A percentile compares a stretch with the other conserved stretches of the same genome.
Conservation (phyloP, 64 coral and sea anemone genomes). For the Montipora cactus region DNA sequence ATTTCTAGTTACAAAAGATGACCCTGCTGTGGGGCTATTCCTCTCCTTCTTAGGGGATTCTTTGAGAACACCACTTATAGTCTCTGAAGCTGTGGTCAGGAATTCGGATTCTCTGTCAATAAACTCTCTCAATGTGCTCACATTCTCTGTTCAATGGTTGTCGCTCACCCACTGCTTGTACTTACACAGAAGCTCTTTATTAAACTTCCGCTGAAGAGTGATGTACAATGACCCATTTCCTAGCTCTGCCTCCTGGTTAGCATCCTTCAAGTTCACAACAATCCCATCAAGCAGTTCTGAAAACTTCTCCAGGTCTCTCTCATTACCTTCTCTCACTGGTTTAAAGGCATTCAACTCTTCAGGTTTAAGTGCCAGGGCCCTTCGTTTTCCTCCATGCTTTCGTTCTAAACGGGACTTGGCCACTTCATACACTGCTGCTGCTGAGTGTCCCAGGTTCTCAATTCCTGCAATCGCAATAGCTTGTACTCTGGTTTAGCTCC, state of each 20-base stretch:
- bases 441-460: neutral
- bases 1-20: neutral
- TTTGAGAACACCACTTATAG: conserved; percentile 16
- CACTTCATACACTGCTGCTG: conserved; percentile 45
- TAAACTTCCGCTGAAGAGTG: conserved; percentile 55
- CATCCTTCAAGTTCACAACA: conserved; percentile 69
- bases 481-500: too few species aligned
- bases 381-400: conserved; percentile 67
- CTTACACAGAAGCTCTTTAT: conserved; percentile 15
- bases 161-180: too few species aligned
- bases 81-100: conserved; percentile 58
- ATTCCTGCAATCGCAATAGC: too few species aligned
- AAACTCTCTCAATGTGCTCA: too few species aligned
- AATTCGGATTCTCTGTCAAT: conserved; percentile 52
- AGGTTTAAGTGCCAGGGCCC: neutral
- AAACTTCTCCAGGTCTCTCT: conserved; percentile 65
- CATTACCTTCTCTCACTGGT: conserved; percentile 42
- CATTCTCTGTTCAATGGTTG: too few species aligned
- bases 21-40: neutral
- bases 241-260: conserved; percentile 48
- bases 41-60: neutral
- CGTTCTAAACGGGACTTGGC: conserved; percentile 14
- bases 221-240: conserved; percentile 56
- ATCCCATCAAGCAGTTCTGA: conserved; percentile 61
- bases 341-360: conserved; percentile 42